Evolutionary conservation across 2,888 invertebrate species (phyloP), one percentile per base, ranked within the genome.

Genomic region (Incurvaria masculella): DNA sequence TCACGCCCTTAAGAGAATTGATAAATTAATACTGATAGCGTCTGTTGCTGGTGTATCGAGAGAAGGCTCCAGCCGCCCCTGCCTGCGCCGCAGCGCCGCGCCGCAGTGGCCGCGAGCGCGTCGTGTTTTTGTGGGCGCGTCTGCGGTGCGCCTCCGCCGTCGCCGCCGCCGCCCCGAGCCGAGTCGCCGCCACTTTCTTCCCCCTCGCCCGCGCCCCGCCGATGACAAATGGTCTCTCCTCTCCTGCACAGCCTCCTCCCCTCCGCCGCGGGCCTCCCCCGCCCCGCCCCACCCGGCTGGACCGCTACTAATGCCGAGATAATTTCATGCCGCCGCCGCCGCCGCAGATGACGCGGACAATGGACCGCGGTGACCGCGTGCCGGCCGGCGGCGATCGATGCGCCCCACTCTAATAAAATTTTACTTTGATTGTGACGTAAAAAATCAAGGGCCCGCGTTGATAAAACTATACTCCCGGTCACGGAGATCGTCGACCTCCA

Each of bases 61-160:
- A 43, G 38, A 21, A n/a, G 42, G 16, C 42, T 42, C 26, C 20
- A 44, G 20, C 42, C 40, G 38, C 21, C 27, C 41, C 26, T 41
- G 40, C 21, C 45, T 26, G 19, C 40, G 47, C 47, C 10, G 39
- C 20, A 39, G 23, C 26, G 45, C 44, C 41, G 18, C 26, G 41
- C 27, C 42, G 27, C 23, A 4, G 23, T 10, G 23, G 11, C 14
- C 8, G 33, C 33, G 33, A 33, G 8, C 33, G 68, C 67, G 66
- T 66, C 72, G 69, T 72, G 76, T 76, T 78, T 76, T 75, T 75
- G 75, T 68, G 72, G 69, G 65, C 72, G 69, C 74, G 75, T 72
- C 76, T 76, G 75, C 72, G 68, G 69, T 46, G 44, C 48, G 68
- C 69, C 69, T 69, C 68, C 67, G 67, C 66, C 68, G 68, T 68